Base-by-base conservation (phyloP, 30 jellyfish, hydroid and myxozoan species). In the Turritopsis rubra region DNA sequence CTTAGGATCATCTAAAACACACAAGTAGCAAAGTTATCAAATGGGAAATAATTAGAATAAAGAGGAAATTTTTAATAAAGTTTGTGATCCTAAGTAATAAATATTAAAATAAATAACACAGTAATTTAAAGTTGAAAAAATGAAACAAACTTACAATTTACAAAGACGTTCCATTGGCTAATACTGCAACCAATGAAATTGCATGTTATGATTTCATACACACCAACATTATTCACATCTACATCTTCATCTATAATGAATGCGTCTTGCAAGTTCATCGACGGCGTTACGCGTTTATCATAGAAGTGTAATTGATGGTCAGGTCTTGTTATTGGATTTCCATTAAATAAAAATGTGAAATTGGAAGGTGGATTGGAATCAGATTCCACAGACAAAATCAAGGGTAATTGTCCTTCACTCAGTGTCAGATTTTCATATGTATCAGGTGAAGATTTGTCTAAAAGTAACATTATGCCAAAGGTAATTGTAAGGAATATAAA, bases 291-390 rank as follows among this genome's bases (percentile, higher is more conserved):
- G 16, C 16, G 19, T 74, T 8, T n/a, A 74, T 0, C 28, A 0
- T 68, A 13, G 52, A 29, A 28, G n/a, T n/a, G n/a, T n/a, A n/a
- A n/a, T n/a, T n/a, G n/a, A n/a, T n/a, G n/a, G n/a, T n/a, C n/a
- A n/a, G n/a, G n/a, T n/a, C n/a, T n/a, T n/a, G n/a, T n/a, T 41
- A 74, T 23, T 8, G 60, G 26, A 24, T 74, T 29, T n/a, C 23
- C 60, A 29, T 74, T 74, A 52, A 74, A 74, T 20, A 13, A 13
- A n/a, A 23, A 74, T 16, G 53, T 7, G 21, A 74, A 74, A 74
- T 74, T 74, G 24, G 82, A 74, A 7, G 73, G 17, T 9, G 82
- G 82, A 29, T 74, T 74, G 19, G 82, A 74, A 29, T 26, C 24
- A 8, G 82, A 8, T 74, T 9, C 16, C 16, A 29, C 13, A 16